These are phyloP conservation scores for Aleadryas rufinucha DNA, from an alignment of 2,113 vertebrate genomes.

Conservation along the genomic window DNA sequence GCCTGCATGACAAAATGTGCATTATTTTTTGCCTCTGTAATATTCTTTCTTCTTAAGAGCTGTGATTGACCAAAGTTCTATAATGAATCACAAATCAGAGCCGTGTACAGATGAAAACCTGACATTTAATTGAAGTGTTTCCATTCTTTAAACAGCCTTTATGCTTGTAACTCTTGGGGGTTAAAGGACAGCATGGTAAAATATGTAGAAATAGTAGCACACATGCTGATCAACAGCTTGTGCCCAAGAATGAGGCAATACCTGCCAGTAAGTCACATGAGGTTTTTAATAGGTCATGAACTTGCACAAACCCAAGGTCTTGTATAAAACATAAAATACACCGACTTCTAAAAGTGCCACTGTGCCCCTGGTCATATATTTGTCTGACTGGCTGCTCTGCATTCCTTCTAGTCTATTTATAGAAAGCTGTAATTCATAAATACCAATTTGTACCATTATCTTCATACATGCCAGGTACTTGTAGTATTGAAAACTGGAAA, in stretches of 20 bases:
- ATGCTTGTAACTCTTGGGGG: background rate
- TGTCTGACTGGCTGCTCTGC: background rate
- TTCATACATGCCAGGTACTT: background rate
- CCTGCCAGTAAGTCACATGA: background rate
- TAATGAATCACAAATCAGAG: background rate
- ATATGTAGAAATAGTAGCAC: background rate
- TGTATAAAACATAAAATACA: background rate
- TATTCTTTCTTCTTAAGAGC: background rate
- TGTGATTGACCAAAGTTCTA: background rate
- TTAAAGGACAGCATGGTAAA: background rate
- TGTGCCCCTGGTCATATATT: background rate
- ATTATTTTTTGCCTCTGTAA: background rate
- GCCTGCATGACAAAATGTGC: background rate
- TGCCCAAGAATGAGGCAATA: background rate
- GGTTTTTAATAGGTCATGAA: background rate
- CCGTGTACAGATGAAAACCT: background rate
- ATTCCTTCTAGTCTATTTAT: background rate
- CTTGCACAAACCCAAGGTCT: background rate
- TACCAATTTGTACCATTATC: background rate
- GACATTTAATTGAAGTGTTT: background rate
- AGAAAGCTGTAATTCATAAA: background rate
- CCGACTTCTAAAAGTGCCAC: background rate
- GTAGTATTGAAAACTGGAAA: background rate
- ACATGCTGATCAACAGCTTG: background rate
- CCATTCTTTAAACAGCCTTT: background rate